Evolutionary conservation across 2,113 vertebrate species (phyloP).

Genomic region (Halcyon malimbica): DNA sequence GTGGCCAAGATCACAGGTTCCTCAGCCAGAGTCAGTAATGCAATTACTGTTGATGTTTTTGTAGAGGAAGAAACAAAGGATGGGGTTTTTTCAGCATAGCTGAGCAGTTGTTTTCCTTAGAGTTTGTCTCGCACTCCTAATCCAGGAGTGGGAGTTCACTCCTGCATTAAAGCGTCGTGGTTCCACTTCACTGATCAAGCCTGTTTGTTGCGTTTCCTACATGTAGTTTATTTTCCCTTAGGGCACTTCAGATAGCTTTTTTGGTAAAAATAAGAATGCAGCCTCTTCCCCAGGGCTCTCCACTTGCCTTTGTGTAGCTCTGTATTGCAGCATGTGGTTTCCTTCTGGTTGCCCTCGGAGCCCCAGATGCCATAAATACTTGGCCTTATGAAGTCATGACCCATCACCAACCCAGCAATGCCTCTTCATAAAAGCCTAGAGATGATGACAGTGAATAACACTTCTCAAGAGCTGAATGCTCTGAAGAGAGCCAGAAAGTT

Average conservation of each 20-base stretch:
- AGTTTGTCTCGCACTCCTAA: background rate
- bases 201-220: background rate
- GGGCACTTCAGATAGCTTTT: background rate
- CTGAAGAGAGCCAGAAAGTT: background rate
- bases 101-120: background rate
- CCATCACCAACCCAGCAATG: background rate
- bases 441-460: background rate
- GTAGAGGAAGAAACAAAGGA: background rate
- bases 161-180: background rate
- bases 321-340: constrained; percentile 21
- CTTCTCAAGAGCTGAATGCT: background rate
- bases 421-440: background rate
- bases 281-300: background rate
- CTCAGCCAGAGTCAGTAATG: background rate
- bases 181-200: background rate
- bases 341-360: constrained; percentile 21
- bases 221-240: background rate
- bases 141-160: background rate
- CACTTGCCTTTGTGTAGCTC: background rate
- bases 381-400: background rate
- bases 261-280: constrained; percentile 19
- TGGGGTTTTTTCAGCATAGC: background rate
- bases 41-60: background rate
- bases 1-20: background rate
- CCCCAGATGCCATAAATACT: constrained; percentile 27